Conservation (phyloP, 1,140 invertebrate genomes). For the Condylostylus longicornis region DNA sequence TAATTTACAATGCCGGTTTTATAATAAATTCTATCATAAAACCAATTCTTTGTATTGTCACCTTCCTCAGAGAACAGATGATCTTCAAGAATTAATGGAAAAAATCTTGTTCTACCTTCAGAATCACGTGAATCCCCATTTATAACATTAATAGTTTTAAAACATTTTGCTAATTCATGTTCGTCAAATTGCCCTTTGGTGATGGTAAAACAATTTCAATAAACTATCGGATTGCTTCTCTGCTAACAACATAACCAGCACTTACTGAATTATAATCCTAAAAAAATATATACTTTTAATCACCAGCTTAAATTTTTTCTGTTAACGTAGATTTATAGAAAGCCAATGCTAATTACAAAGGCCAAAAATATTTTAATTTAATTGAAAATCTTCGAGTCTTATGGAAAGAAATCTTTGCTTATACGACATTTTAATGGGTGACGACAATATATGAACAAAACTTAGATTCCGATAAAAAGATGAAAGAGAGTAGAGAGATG, state of each 20-base stretch:
- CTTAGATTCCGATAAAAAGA: too few relatives aligned
- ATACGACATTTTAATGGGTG: too few relatives aligned
- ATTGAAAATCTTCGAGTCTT: too few relatives aligned
- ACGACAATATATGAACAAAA: too few relatives aligned
- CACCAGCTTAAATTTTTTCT: too few relatives aligned
- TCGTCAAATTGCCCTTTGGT: slow-evolving; percentile 58
- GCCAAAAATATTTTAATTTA: too few relatives aligned
- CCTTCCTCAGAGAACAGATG: slow-evolving; percentile 66
- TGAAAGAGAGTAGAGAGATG: too few relatives aligned
- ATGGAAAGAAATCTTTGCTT: too few relatives aligned
- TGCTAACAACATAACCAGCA: slow-evolving; percentile 80
- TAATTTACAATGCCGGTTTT: slow-evolving; percentile 53
- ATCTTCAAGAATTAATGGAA: slow-evolving; percentile 44
- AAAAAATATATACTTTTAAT: too few relatives aligned
- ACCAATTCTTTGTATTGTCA: slow-evolving; percentile 29
- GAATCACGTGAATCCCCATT: slow-evolving; percentile 76
- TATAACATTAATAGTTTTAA: slow-evolving; percentile 69
- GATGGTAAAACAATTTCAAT: slow-evolving; percentile 54
- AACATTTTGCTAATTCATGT: slow-evolving; percentile 78
- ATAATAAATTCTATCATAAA: too few relatives aligned
- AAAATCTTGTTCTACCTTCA: slow-evolving; percentile 70
- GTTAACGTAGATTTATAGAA: too few relatives aligned
- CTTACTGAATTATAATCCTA: slow-evolving; percentile 93
- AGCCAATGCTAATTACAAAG: too few relatives aligned
- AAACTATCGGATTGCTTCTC: slow-evolving; percentile 55